Base-by-base conservation (phyloP, 2,888 invertebrate species). In the Dyspetes luteomarginatus region DNA sequence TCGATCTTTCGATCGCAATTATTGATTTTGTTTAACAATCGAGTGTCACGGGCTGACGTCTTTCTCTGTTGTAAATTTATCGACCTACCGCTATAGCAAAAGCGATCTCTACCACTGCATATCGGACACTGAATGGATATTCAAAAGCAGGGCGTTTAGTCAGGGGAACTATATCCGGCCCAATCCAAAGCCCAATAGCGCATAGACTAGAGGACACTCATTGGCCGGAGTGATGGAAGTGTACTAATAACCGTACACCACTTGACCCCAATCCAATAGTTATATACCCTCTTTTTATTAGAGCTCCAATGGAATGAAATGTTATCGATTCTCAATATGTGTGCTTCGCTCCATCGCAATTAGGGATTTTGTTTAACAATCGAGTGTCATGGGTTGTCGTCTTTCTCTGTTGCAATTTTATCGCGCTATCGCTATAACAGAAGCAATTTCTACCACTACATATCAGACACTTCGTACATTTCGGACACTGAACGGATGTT, bases 281-380 rank as follows among this genome's bases (percentile, higher is more conserved):
- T n/a, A n/a, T n/a, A n/a, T n/a, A n/a, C n/a, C n/a, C n/a, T n/a
- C n/a, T n/a, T n/a, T n/a, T n/a, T n/a, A 81, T 82, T 82, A 77
- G 82, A 80, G 78, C 80, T 84, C 81, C 80, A 83, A 76, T 84
- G 83, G 85, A 87, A 85, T 84, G 86, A 86, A 89, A 89, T 85
- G 88, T 86, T 88, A 89, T 89, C 89, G 85, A 85, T 83, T 85
- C 76, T 58, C 86, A 78, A 86, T n/a, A 86, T 83, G 86, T 83
- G 60, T 78, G 75, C 83, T 77, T 67, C 76, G 82, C n/a, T n/a
- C 83, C 80, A 83, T 82, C 85, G 83, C 83, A 85, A 86, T 88
- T 85, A 85, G n/a, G n/a, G 85, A 83, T 87, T 88, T 87, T 86
- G 85, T 84, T 4, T 7, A 78, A 85, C 84, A 82, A 75, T 82